Evolutionary conservation across 1,140 invertebrate genomes (phyloP).

Genomic region (Drosophila ananassae): DNA sequence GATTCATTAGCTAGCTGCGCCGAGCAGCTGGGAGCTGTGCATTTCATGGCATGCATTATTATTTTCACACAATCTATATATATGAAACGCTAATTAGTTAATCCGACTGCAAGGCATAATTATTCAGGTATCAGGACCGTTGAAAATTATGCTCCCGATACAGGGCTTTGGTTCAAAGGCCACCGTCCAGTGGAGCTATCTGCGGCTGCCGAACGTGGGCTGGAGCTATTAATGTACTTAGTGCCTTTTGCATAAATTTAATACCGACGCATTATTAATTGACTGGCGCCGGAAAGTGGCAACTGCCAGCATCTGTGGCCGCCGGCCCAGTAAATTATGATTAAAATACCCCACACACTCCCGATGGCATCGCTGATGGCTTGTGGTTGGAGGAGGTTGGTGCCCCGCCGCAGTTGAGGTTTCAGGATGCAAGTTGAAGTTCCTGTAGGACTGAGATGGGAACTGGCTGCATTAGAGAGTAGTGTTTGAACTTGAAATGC

Average conservation of each 20-base stretch:
- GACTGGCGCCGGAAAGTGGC: conserved; percentile 21
- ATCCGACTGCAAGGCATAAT: conserved; percentile 3
- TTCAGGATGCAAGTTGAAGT: conserved; percentile 15
- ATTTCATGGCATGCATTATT: background rate
- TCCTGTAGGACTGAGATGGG: background rate
- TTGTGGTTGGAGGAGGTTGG: conserved; percentile 9
- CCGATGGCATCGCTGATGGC: background rate
- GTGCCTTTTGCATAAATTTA: conserved; percentile 39
- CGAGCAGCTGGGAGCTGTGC: background rate
- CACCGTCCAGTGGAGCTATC: background rate
- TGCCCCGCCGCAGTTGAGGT: conserved; percentile 4
- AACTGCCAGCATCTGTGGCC: conserved; percentile 32
- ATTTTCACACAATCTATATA: background rate
- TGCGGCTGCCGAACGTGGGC: background rate
- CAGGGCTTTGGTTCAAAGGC: background rate
- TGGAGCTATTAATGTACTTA: conserved; percentile 41
- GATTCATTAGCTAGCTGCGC: conserved; percentile 6
- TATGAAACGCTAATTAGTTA: conserved; percentile 6
- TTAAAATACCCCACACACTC: conserved; percentile 13
- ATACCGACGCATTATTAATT: conserved; percentile 39
- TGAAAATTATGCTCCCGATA: too few species aligned
- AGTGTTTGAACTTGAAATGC: too few species aligned
- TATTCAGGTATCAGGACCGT: background rate
- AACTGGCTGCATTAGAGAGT: too few species aligned
- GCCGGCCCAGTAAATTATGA: conserved; percentile 32